Conservation (phyloP, 2,113 vertebrate genomes). For the Python bivittatus region DNA sequence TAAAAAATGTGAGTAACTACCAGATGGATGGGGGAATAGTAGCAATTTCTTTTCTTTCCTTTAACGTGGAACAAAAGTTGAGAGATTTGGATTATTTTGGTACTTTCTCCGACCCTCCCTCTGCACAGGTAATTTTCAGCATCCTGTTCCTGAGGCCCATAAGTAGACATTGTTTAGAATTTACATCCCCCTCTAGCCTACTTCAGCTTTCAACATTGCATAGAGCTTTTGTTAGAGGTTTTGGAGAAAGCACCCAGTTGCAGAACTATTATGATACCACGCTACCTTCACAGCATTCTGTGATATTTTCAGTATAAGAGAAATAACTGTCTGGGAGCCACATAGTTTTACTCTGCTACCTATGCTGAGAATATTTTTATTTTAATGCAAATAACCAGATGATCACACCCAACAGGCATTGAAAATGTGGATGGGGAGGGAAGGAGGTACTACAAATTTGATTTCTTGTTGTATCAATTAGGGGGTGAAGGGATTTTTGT, state of each 20-base stretch:
- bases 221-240: background rate
- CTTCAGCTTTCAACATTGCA: background rate
- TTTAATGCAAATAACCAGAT: background rate
- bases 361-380: background rate
- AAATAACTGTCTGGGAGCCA: background rate
- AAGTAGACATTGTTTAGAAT: background rate
- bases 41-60: too few species aligned
- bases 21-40: background rate
- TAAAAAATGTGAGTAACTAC: background rate
- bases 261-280: background rate
- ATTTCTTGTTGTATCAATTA: background rate
- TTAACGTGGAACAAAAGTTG: background rate
- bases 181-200: background rate
- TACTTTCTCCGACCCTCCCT: background rate
- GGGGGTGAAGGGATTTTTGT: background rate
- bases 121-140: background rate
- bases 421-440: background rate
- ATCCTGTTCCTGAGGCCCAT: background rate
- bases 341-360: background rate
- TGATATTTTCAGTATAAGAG: background rate
- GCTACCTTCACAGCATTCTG: background rate
- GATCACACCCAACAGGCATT: background rate
- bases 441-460: background rate
- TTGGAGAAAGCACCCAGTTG: background rate
- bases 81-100: background rate